Evolutionary conservation across 2,113 vertebrate species (phyloP), one percentile per base, ranked within the genome.

Genomic region (Burhinus bistriatus): DNA sequence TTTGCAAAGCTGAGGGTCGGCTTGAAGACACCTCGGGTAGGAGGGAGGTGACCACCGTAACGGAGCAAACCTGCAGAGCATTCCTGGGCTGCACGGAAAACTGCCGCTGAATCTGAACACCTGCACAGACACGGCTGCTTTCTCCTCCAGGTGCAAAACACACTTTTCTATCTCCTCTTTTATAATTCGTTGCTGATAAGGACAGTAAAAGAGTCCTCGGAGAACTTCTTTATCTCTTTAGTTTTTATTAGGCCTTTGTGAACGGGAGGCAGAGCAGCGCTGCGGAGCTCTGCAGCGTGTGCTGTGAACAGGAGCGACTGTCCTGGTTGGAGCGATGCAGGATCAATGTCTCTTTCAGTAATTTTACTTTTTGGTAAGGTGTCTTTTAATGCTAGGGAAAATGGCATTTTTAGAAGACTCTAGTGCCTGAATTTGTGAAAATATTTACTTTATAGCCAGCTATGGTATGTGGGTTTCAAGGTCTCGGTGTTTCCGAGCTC

Each of bases 271-370:
- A 4, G 19, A n/a, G 55, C 75, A 32, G 59, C 1, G 6, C 16
- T 0, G 15, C 5, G 6, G 69, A 19, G 70, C 68, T 14, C 29
- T 25, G 34, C 59, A 6, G 40, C 6, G 1, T 1, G 15, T 2
- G 0, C 44, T 4, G 25, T 1, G 3, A 57, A 4, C 11, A 4
- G 0, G 9, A 25, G 58, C 6, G 6, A 25, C 36, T 4, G 12
- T 15, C 58, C 58, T 36, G 22, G 9, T 26, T 16, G 11, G 58
- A 61, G 58, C 58, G 14, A 36, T n/a, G 25, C 58, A 15, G 58
- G 21, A 16, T 26, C 36, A 10, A 16, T 25, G 36, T 16, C 58
- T 61, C n/a, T 25, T 11, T 25, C 22, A 7, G 14, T 61, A 7
- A 25, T 36, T 25, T 61, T 32, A 20, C 55, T 57, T 57, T 32